Evolutionary conservation across 2,888 invertebrate species (phyloP).

Genomic region (Cerastoderma edule): DNA sequence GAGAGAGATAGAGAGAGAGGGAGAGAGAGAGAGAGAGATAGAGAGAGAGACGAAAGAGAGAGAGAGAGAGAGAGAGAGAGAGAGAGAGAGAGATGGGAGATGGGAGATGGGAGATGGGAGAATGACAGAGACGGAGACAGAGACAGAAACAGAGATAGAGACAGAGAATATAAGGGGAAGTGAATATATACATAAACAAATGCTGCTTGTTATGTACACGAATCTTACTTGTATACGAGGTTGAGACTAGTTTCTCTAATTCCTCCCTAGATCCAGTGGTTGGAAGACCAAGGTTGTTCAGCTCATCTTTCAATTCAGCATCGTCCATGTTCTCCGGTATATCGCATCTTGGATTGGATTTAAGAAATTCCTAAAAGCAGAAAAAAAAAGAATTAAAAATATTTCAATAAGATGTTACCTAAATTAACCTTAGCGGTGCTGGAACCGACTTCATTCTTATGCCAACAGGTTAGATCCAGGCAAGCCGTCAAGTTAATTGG

Average conservation of each 20-base stretch:
- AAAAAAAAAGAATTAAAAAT: too few relatives aligned
- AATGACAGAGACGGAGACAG: neutral
- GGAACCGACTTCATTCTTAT: too few relatives aligned
- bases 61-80: slow-evolving; percentile 3
- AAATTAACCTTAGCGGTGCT: too few relatives aligned
- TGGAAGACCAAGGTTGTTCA: neutral
- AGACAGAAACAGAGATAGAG: neutral
- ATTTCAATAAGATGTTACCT: too few relatives aligned
- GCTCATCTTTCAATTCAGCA: neutral
- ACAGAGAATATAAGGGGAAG: too few relatives aligned
- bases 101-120: neutral
- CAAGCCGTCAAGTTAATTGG: too few relatives aligned
- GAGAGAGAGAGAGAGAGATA: too few relatives aligned
- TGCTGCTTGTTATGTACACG: neutral
- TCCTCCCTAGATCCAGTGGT: slow-evolving; percentile 5
- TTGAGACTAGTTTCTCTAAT: neutral
- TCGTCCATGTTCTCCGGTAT: slow-evolving; percentile 17
- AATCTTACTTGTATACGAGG: slow-evolving; percentile 14
- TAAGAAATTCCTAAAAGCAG: slow-evolving; percentile 20
- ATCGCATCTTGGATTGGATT: slow-evolving; percentile 16
- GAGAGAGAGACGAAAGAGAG: slow-evolving; percentile 2
- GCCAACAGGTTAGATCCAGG: too few relatives aligned
- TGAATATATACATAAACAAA: neutral
- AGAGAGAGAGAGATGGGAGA: neutral
- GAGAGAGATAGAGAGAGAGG: too few relatives aligned